Percentiles rank a stretch among this genome's conserved stretches.
Evolutionary conservation across 2,797 vertebrate genomes (phyloP).

Genomic region (Buphagus erythrorhynchus): DNA sequence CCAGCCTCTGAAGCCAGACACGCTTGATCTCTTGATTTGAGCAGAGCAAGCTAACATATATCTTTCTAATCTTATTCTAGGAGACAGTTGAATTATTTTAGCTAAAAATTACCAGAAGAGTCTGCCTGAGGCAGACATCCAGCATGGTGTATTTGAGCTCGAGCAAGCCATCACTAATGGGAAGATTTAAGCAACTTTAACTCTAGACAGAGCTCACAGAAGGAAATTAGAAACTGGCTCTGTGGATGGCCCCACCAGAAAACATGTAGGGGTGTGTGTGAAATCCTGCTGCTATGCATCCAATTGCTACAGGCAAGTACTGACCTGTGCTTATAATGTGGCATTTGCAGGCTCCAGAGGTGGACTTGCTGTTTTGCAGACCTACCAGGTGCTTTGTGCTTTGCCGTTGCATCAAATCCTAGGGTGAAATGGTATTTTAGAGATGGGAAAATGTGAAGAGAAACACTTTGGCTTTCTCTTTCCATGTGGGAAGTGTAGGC

Average conservation of each 20-base stretch:
- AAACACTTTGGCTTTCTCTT: background rate
- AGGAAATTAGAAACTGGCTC: background rate
- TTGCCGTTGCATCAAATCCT: background rate
- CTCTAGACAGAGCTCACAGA: background rate
- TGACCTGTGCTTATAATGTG: background rate
- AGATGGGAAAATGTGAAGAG: background rate
- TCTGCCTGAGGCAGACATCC: background rate
- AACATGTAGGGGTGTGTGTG: accelerated
- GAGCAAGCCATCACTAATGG: background rate
- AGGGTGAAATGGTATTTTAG: background rate
- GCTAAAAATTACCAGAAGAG: constrained; percentile 11
- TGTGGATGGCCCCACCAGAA: background rate
- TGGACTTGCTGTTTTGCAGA: background rate
- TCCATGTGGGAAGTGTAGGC: accelerated
- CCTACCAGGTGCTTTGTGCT: accelerated
- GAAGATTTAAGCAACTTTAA: background rate
- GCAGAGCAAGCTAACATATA: background rate
- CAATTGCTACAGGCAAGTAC: background rate
- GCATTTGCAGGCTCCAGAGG: background rate
- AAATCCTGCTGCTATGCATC: background rate
- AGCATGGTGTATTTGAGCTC: background rate
- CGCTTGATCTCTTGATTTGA: background rate
- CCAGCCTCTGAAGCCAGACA: background rate
- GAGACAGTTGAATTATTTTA: constrained; percentile 35
- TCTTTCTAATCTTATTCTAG: constrained; percentile 21